A percentile compares a stretch with the other conserved stretches of the same genome.
Evolutionary conservation across 2,888 invertebrate genomes (phyloP).

Genomic region (Drosophila emarginata): DNA sequence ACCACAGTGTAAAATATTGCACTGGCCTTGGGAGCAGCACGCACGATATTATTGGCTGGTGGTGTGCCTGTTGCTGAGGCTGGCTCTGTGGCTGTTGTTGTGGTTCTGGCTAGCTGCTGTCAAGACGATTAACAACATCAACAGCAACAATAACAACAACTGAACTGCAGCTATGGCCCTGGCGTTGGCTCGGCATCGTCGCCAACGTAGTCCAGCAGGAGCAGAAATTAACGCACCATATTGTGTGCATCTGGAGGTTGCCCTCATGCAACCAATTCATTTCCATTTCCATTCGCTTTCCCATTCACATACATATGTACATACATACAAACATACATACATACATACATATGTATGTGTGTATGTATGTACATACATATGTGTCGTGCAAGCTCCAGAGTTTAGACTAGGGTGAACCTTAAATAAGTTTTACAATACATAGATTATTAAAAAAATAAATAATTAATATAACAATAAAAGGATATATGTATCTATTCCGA

Average conservation of each 20-base stretch:
- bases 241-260: constrained; percentile 75
- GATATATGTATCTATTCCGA: no score
- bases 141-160: constrained; percentile 35
- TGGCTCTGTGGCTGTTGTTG: background rate
- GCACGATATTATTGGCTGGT: constrained; percentile 54
- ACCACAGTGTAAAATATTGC: constrained; percentile 75
- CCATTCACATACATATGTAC: background rate
- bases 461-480: no score
- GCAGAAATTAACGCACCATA: constrained; percentile 74
- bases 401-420: no score
- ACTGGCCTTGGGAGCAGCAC: constrained; percentile 78
- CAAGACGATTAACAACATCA: constrained; percentile 78
- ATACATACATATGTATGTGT: no score
- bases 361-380: no score
- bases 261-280: constrained; percentile 49
- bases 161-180: constrained; percentile 37
- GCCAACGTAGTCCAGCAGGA: constrained; percentile 35
- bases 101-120: constrained; percentile 49
- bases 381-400: no score
- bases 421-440: no score
- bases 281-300: constrained; percentile 3
- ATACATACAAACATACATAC: no score
- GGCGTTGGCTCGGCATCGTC: constrained; percentile 43
- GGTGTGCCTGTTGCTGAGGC: no score
- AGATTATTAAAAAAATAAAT: no score